A percentile compares a stretch with the other conserved stretches of the same genome.
Evolutionary conservation across 1,140 invertebrate genomes (phyloP).

Genomic region (Neodiprion lecontei): DNA sequence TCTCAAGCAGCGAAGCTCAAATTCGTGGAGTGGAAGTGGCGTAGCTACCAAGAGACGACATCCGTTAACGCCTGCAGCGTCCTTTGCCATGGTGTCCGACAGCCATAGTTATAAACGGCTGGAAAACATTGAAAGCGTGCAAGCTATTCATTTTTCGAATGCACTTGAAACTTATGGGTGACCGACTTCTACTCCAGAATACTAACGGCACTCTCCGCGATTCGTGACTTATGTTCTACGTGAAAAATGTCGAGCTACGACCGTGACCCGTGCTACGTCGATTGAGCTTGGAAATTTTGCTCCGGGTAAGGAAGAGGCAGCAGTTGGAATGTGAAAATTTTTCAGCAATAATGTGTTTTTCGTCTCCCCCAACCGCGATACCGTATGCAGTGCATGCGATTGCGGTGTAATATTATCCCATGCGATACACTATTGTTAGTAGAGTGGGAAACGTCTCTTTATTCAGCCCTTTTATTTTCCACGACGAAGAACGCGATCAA

Average conservation of each 20-base stretch:
- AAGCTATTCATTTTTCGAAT: too few relatives aligned
- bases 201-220: not conserved
- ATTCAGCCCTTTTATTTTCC: too few relatives aligned
- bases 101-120: not conserved
- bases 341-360: too few relatives aligned
- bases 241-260: not conserved
- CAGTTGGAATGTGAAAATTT: too few relatives aligned
- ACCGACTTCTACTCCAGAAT: not conserved
- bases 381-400: too few relatives aligned
- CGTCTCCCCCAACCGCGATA: too few relatives aligned
- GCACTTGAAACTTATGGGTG: not conserved
- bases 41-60: not conserved
- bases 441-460: too few relatives aligned
- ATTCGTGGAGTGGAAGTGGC: not conserved
- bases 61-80: not conserved
- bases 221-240: not conserved
- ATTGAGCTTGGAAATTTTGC: not conserved
- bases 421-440: too few relatives aligned
- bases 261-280: not conserved
- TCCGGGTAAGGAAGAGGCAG: too few relatives aligned
- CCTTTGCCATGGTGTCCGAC: conserved; percentile 1
- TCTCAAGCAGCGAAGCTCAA: not conserved
- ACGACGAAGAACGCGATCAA: too few relatives aligned
- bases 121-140: not conserved
- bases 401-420: too few relatives aligned